Evolutionary conservation across 2,797 vertebrate species (phyloP).

Genomic region (Acipenser transmontanus): DNA sequence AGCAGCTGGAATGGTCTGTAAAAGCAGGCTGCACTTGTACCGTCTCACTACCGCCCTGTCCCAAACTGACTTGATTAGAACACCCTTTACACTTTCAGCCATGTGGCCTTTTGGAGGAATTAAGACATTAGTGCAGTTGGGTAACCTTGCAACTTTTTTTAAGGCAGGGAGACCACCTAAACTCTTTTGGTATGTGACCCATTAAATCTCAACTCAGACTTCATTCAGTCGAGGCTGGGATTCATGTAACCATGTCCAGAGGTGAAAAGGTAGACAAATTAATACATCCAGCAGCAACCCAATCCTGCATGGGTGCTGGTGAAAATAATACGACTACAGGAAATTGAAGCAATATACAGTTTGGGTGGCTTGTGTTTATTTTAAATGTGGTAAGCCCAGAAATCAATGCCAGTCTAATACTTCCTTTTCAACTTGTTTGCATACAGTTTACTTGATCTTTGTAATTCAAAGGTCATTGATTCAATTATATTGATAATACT

Average conservation of each 20-base stretch:
- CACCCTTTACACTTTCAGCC: neutral
- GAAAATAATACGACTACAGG: neutral
- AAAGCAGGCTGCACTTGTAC: slow-evolving; percentile 16
- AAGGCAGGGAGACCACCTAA: slow-evolving; percentile 6
- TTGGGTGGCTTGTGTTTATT: slow-evolving; percentile 16
- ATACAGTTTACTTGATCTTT: too few relatives aligned
- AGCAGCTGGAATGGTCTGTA: slow-evolving; percentile 12
- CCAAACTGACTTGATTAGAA: neutral
- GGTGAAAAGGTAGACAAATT: neutral
- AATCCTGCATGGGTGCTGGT: neutral
- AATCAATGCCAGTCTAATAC: too few relatives aligned
- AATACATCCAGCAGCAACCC: neutral
- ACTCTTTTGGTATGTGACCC: slow-evolving; percentile 6
- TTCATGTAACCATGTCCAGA: neutral
- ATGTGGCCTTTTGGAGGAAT: slow-evolving; percentile 4
- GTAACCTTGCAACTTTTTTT: slow-evolving; percentile 6
- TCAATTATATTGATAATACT: too few relatives aligned
- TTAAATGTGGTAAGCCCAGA: too few relatives aligned
- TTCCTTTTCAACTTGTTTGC: too few relatives aligned
- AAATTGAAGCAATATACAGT: slow-evolving; percentile 20
- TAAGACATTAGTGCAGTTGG: slow-evolving; percentile 10
- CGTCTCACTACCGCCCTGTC: neutral
- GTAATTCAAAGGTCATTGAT: too few relatives aligned
- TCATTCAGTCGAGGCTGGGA: neutral
- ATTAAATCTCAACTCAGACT: slow-evolving; percentile 11